Percentiles rank a stretch among this genome's conserved stretches.
Conservation (phyloP, 2,113 vertebrate species). For the Syngnathus scovelli region DNA sequence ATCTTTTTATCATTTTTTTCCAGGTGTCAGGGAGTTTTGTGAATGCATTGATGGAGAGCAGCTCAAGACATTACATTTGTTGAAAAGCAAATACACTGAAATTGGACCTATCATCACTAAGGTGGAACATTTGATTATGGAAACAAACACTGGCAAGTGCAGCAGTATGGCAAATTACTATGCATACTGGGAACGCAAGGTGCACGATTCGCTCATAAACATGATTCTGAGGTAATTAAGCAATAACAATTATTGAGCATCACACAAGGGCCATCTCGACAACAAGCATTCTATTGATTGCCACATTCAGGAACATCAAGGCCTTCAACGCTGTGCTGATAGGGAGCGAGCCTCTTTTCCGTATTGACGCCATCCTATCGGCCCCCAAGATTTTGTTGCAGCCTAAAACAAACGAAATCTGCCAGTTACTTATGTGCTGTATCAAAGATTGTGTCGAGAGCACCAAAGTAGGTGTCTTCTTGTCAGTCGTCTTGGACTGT, state of each 20-base stretch:
- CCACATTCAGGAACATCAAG: constrained; percentile 77
- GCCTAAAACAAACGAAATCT: constrained; percentile 76
- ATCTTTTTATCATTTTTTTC: not conserved
- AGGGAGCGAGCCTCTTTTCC: constrained; percentile 75
- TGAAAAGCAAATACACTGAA: constrained; percentile 77
- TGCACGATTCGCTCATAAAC: constrained; percentile 75
- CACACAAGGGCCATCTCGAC: not conserved
- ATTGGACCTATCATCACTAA: constrained; percentile 80
- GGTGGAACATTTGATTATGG: constrained; percentile 76
- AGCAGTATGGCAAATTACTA: constrained; percentile 80
- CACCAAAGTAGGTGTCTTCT: constrained; percentile 73
- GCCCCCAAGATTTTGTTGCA: constrained; percentile 78
- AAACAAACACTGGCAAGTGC: constrained; percentile 80
- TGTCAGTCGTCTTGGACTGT: not conserved
- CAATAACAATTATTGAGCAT: not conserved
- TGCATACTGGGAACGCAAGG: constrained; percentile 79
- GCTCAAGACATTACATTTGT: constrained; percentile 68
- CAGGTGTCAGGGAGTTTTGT: constrained; percentile 86
- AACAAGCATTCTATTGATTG: not conserved
- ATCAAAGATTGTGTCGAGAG: constrained; percentile 79
- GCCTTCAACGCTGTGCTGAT: constrained; percentile 74
- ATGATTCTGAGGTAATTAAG: constrained; percentile 80
- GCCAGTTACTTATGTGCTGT: constrained; percentile 74
- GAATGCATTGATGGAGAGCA: constrained; percentile 74
- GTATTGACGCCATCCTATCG: constrained; percentile 79